Evolutionary conservation across 2,113 vertebrate species (phyloP), one percentile per base, ranked within the genome.

Genomic region (Tonatia bakeri): DNA sequence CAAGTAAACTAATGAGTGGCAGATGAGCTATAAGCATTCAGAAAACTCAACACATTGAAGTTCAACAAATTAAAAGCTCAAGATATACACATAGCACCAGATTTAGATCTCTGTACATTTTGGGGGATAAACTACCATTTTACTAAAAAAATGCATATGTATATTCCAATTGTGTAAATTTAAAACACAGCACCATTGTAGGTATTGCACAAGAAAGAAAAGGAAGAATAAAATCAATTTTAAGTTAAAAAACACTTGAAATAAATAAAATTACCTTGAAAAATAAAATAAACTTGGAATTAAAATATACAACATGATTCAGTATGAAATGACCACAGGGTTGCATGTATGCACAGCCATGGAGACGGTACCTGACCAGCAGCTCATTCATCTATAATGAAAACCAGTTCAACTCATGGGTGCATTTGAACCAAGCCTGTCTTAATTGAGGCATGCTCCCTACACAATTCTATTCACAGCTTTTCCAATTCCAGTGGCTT

Each of bases 1-100:
- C 98, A 98, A 98, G 98, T 98, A 98, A 98, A 97, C 96, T 86
- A 98, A 98, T 95, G 70, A 98, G 61, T 82, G 28, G 69, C 88
- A 97, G 87, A 97, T 97, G 50, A 81, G 47, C 89, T 95, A 76
- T 33, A 94, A 95, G 95, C 52, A 26, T 96, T 87, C 95, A 97
- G 96, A 96, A 72, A 61, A 90, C 83, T 98, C 96, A 97, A 90
- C 91, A 89, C 97, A 83, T 95, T 93, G 96, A 97, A 98, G 93
- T 90, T 97, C 94, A 96, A 94, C 90, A 84, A 97, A 87, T 95
- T 87, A 96, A 97, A 98, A 98, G 96, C 97, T 97, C 98, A 98
- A 99, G 98, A 99, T 99, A 99, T 99, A 99, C 99, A 99, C 76
- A 99, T 97, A 99, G 96, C 98, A 97, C 98, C 96, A 96, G 11